phyloP scores from a whole-genome alignment of 1,140 invertebrate species.

The Drosophila persimilis region DNA sequence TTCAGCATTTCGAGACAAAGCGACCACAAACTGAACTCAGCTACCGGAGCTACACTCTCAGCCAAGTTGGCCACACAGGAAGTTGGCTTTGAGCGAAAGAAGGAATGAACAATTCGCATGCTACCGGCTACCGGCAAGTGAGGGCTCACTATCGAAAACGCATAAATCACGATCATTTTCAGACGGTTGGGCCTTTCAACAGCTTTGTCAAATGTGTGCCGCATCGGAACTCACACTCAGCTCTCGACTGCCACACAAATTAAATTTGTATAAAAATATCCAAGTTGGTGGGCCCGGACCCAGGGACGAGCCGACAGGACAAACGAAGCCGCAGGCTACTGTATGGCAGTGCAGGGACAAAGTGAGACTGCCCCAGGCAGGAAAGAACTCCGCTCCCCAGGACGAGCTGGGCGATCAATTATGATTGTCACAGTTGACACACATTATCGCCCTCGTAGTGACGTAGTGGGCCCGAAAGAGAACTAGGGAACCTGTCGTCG shows the following conservation, averaged over 20 bases:
- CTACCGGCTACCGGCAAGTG: conserved; percentile 10
- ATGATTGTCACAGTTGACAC: conserved; percentile 79
- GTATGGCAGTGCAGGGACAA: conserved; percentile 52
- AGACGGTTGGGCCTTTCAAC: conserved; percentile 66
- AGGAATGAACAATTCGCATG: conserved; percentile 55
- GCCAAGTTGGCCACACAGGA: conserved; percentile 63
- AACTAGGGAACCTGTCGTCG: conserved; percentile 57
- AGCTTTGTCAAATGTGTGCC: conserved; percentile 65
- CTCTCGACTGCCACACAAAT: conserved; percentile 68
- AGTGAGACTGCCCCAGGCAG: conserved; percentile 42
- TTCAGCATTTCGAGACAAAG: conserved; percentile 37
- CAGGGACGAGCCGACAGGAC: conserved; percentile 26
- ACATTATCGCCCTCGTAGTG: conserved; percentile 70
- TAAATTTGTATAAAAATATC: conserved; percentile 76
- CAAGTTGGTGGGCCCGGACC: conserved; percentile 69
- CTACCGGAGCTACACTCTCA: conserved; percentile 57
- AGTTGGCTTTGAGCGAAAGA: conserved; percentile 27
- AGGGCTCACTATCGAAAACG: conserved; percentile 69
- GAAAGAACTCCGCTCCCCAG: conserved; percentile 16
- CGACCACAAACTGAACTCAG: conserved; percentile 39
- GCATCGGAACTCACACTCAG: conserved; percentile 31
- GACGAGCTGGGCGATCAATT: conserved; percentile 63
- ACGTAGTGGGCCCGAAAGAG: conserved; percentile 3
- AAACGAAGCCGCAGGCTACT: conserved; percentile 72
- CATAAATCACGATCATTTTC: conserved; percentile 70